A percentile compares a stretch with the other conserved stretches of the same genome.
Evolutionary conservation across 2,888 invertebrate genomes (phyloP).

Genomic region (Epirrita christyi): DNA sequence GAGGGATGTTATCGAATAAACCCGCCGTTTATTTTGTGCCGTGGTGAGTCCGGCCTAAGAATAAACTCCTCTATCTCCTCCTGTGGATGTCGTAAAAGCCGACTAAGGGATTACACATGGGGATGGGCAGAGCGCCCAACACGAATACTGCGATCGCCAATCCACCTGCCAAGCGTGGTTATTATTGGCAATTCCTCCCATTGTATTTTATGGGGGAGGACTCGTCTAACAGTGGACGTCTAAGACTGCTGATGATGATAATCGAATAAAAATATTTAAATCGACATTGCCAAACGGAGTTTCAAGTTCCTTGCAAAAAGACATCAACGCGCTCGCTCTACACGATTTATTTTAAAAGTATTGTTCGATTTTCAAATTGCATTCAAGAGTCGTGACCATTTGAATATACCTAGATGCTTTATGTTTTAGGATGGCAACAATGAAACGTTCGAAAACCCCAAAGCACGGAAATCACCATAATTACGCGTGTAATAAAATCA

Average conservation of each 20-base stretch:
- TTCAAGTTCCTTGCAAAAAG: conserved; percentile 28
- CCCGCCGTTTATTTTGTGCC: no score
- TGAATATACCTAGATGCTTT: conserved; percentile 15
- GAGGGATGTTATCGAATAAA: background rate
- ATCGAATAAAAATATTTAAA: background rate
- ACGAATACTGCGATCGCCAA: no score
- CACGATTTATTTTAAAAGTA: conserved; percentile 24
- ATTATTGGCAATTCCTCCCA: no score
- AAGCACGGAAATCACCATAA: conserved; percentile 42
- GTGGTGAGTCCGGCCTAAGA: no score
- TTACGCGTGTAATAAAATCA: conserved; percentile 43
- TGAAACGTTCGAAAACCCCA: conserved; percentile 38
- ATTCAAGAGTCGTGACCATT: conserved; percentile 31
- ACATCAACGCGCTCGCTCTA: conserved; percentile 35
- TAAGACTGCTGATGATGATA: no score
- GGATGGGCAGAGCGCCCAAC: no score
- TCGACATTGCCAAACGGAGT: background rate
- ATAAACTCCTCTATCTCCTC: no score
- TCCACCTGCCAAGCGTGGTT: no score
- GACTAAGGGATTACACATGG: no score
- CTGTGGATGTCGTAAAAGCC: no score
- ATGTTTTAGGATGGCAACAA: conserved; percentile 37
- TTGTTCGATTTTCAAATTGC: conserved; percentile 19
- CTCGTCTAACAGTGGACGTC: no score
- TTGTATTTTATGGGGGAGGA: no score